Evolutionary conservation across 1,140 invertebrate species (phyloP).

Genomic region (Scaptomyza hsui): DNA sequence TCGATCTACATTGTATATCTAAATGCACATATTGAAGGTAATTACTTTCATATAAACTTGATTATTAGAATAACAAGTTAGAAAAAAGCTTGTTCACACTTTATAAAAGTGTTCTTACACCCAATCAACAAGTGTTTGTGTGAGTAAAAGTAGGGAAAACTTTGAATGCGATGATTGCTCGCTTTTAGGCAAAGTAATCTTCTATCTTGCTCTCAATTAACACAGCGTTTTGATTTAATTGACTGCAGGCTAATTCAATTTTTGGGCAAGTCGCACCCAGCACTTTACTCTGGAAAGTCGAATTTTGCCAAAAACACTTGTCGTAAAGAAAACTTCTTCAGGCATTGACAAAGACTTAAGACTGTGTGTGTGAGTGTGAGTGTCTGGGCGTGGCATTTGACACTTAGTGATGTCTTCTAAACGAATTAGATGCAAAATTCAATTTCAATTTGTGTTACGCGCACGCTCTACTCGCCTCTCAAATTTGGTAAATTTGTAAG

Average conservation of each 20-base stretch:
- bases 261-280: slow-evolving; percentile 28
- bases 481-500: slow-evolving; percentile 33
- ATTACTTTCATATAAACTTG: no score
- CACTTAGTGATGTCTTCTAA: slow-evolving; percentile 38
- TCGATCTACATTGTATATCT: no score
- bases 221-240: slow-evolving; percentile 54
- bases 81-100: no score
- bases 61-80: no score
- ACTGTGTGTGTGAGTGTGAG: not conserved
- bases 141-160: not conserved
- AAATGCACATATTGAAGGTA: no score
- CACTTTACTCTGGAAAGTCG: slow-evolving; percentile 1
- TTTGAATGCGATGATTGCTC: not conserved
- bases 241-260: slow-evolving; percentile 54
- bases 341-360: not conserved
- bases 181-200: slow-evolving; percentile 5
- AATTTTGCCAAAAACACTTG: slow-evolving; percentile 6
- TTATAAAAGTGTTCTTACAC: no score
- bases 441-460: slow-evolving; percentile 45
- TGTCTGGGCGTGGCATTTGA: slow-evolving; percentile 2
- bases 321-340: slow-evolving; percentile 12
- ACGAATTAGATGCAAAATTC: slow-evolving; percentile 63
- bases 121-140: no score
- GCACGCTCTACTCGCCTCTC: not conserved
- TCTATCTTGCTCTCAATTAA: slow-evolving; percentile 49